Evolutionary conservation across 1,140 invertebrate genomes (phyloP).

Genomic region (Trissolcus basalis): DNA sequence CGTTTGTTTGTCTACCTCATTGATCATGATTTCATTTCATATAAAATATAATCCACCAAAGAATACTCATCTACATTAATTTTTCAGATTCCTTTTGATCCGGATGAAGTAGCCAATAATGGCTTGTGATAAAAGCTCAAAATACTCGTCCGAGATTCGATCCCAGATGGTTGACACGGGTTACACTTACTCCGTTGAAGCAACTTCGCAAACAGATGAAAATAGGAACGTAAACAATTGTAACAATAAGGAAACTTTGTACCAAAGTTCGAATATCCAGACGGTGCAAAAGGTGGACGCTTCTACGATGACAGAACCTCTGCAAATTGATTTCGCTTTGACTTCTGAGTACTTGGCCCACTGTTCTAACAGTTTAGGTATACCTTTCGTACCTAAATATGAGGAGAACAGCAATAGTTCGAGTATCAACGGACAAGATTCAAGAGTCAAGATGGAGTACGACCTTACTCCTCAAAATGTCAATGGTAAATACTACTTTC

Average conservation of each 20-base stretch:
- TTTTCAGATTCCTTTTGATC: too few relatives aligned
- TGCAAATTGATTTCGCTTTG: conserved; percentile 72
- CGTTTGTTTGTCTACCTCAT: too few relatives aligned
- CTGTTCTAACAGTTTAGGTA: conserved; percentile 69
- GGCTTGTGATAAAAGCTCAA: conserved; percentile 69
- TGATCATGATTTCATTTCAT: too few relatives aligned
- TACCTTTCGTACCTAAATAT: conserved; percentile 70
- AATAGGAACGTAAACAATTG: conserved; percentile 72
- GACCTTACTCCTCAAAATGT: conserved; percentile 69
- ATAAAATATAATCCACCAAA: too few relatives aligned
- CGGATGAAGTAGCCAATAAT: conserved; percentile 48
- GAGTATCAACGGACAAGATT: conserved; percentile 64
- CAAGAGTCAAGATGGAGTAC: conserved; percentile 67
- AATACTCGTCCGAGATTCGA: conserved; percentile 64
- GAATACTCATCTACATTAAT: too few relatives aligned
- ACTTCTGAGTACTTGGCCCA: conserved; percentile 72
- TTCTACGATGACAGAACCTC: conserved; percentile 77
- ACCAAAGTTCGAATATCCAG: conserved; percentile 68
- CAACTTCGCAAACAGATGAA: conserved; percentile 68
- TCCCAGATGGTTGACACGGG: conserved; percentile 55
- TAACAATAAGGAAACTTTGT: conserved; percentile 67
- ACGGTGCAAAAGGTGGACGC: conserved; percentile 75
- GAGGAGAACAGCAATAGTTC: conserved; percentile 68
- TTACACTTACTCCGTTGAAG: conserved; percentile 61
- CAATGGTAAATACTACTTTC: conserved; percentile 64